These are phyloP conservation scores for Balanococcus diminutus DNA, from an alignment of 2,888 invertebrate species.

Conservation along the genomic window DNA sequence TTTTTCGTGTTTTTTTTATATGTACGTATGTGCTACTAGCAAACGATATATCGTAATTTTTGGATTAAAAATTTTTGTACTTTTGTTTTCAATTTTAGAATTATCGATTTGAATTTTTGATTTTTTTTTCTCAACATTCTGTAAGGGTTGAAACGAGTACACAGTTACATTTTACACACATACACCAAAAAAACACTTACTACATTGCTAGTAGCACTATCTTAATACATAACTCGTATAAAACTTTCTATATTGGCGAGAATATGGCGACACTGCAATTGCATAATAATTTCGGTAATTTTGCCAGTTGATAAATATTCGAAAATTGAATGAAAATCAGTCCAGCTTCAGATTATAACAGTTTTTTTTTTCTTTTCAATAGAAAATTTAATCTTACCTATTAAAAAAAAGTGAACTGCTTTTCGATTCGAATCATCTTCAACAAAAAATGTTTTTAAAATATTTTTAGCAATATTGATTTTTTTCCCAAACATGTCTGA, in stretches of 20 bases:
- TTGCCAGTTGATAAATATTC: too few species aligned
- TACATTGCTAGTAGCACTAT: constrained; percentile 54
- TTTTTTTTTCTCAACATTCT: neutral
- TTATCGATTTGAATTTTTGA: neutral
- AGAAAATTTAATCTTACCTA: too few species aligned
- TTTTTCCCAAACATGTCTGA: too few species aligned
- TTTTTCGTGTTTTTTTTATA: constrained; percentile 36
- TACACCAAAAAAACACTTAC: constrained; percentile 36
- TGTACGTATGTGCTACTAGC: constrained; percentile 49
- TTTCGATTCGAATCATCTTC: too few species aligned
- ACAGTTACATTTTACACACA: neutral
- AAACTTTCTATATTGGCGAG: neutral
- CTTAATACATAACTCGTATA: constrained; percentile 12
- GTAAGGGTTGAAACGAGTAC: neutral
- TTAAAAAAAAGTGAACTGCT: too few species aligned
- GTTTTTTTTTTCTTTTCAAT: too few species aligned
- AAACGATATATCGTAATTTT: constrained; percentile 11
- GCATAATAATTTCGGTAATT: too few species aligned
- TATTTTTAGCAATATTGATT: too few species aligned
- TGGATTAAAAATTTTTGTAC: neutral
- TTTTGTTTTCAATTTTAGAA: neutral
- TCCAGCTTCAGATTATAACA: too few species aligned
- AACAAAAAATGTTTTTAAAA: too few species aligned
- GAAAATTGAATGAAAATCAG: too few species aligned
- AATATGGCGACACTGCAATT: neutral